A percentile compares a stretch with the other conserved stretches of the same genome.
These are phyloP conservation scores for Cyclina sinensis DNA, from an alignment of 1,140 invertebrate species.

Conservation along the genomic window DNA sequence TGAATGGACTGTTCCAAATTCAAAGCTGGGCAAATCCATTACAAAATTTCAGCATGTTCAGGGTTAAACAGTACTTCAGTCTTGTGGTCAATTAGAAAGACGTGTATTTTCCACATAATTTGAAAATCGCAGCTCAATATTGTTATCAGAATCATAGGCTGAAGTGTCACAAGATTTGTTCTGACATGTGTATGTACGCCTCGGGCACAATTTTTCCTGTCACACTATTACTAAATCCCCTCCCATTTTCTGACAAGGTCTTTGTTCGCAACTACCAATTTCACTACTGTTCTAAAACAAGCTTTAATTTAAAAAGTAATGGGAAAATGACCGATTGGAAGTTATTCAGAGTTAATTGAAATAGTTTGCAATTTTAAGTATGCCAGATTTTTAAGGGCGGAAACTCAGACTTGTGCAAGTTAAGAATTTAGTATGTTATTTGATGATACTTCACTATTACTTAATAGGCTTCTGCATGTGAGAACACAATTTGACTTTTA, in stretches of 20 bases:
- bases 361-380: conserved; percentile 26
- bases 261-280: conserved; percentile 41
- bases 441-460: conserved; percentile 51
- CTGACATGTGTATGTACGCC: conserved; percentile 43
- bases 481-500: not conserved
- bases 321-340: not conserved
- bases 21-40: no score
- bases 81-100: conserved; percentile 19
- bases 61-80: not conserved
- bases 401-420: conserved; percentile 14
- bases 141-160: not conserved
- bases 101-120: conserved; percentile 1
- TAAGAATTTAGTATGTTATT: conserved; percentile 24
- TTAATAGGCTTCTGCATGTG: not conserved
- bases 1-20: no score
- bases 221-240: conserved; percentile 24
- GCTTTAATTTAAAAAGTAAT: conserved; percentile 33
- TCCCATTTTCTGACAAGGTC: conserved; percentile 29
- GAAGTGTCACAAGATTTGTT: conserved; percentile 24
- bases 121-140: not conserved
- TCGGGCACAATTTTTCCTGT: conserved; percentile 16
- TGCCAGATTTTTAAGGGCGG: conserved; percentile 34
- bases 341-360: conserved; percentile 35
- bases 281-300: conserved; percentile 19
- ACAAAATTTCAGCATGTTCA: no score